These are phyloP conservation scores for Aporrectodea caliginosa DNA, from an alignment of 1,140 invertebrate genomes.

Conservation along the genomic window DNA sequence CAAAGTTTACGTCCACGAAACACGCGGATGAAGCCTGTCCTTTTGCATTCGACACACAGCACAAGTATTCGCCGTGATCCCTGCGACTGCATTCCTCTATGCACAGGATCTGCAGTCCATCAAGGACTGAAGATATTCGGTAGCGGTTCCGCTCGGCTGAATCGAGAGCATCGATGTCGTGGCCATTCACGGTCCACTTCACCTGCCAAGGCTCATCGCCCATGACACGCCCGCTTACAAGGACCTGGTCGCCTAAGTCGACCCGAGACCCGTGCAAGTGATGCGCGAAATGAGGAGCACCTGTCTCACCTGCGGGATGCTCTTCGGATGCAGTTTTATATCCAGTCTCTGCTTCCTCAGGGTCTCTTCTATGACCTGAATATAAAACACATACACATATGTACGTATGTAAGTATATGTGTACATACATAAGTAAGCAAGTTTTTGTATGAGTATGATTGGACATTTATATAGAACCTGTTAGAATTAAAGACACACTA, in stretches of 20 bases:
- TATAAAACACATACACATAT: no score
- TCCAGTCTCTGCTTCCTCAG: neutral
- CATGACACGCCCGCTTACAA: neutral
- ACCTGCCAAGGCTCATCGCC: neutral
- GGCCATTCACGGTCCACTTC: neutral
- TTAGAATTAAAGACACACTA: no score
- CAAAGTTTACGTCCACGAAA: neutral
- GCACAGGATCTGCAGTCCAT: neutral
- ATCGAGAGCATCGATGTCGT: neutral
- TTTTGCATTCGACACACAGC: neutral
- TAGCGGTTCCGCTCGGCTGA: neutral
- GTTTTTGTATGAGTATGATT: no score
- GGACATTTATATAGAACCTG: no score
- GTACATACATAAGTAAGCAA: no score
- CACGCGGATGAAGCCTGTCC: neutral
- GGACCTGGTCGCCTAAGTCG: neutral
- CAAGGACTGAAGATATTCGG: neutral
- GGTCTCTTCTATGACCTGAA: no score
- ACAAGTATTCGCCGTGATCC: neutral
- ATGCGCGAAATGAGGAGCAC: neutral
- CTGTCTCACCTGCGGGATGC: neutral
- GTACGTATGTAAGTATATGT: no score
- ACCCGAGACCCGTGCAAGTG: neutral
- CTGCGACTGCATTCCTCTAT: neutral
- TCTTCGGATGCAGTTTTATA: neutral